Evolutionary conservation across 2,888 invertebrate genomes (phyloP), one percentile per base, ranked within the genome.

Genomic region (Apoda limacodes): DNA sequence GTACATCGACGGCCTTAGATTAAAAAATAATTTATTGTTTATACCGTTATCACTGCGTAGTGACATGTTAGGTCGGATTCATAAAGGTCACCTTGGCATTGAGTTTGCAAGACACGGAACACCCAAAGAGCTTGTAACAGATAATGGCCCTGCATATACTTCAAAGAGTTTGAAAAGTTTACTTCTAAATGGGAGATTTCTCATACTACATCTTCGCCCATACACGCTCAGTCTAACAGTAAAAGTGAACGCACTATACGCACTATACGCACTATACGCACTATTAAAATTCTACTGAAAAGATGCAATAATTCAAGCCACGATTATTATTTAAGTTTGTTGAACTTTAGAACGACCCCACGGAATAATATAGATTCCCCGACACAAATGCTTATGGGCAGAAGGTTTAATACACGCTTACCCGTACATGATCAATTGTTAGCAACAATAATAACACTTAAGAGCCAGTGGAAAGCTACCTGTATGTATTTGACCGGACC

Each of bases 41-140:
- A 48, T 53, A 30, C 53, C 51, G 2, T 7, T 10, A 5, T 3
- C 9, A 0, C 17, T 52, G 21, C 31, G 46, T 2, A 9, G 9
- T 3, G 30, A 44, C 2, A 53, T 53, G 48, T 15, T 51, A 13
- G 3, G 14, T 1, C 25, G 36, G 2, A 33, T 51, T 3, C 55
- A 53, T 15, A 49, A 50, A 13, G 52, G 50, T 1, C 52, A 52
- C 30, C 10, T 50, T 5, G 52, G 50, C 0, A 47, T 50, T 4
- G 50, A 52, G 5, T 39, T 39, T 10, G 33, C 39, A 9, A 15
- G 39, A 5, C 35, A 35, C 21, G 35, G 38, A 2, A 31, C 30
- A 9, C 35, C 39, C 3, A 22, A 17, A 5, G 32, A 35, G 13
- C 20, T 38, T 6, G 32, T 38, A 9, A 35, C 38, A 2, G 35